Evolutionary conservation across 2,797 vertebrate species (phyloP).

Genomic region (Hypotaenidia philippensis): DNA sequence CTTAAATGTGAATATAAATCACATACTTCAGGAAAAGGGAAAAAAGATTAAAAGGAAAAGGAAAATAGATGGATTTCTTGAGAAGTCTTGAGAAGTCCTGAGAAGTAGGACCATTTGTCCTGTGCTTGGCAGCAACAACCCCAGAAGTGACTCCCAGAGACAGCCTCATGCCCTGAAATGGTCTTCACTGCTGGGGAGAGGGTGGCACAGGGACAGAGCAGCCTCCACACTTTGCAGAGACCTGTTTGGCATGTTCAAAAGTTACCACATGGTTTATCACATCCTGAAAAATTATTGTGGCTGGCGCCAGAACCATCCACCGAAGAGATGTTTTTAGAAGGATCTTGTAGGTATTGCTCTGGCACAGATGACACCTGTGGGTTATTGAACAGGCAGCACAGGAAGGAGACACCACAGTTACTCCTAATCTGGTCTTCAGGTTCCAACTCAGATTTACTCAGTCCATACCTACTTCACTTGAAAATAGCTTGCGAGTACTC

Average conservation of each 20-base stretch:
- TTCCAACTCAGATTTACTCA: neutral
- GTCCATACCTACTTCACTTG: neutral
- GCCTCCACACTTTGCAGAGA: neutral
- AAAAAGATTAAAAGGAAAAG: too few species aligned
- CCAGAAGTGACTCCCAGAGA: neutral
- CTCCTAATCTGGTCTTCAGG: neutral
- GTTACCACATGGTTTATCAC: neutral
- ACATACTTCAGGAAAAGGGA: neutral
- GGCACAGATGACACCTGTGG: neutral
- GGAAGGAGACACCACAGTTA: neutral
- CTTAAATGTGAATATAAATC: neutral
- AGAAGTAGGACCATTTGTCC: neutral
- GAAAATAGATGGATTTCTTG: neutral
- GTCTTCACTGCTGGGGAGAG: neutral
- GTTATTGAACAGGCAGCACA: neutral
- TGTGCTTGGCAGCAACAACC: fast-evolving
- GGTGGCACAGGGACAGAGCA: neutral
- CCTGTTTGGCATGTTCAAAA: neutral
- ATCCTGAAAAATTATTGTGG: neutral
- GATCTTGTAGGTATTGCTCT: fast-evolving
- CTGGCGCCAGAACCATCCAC: fast-evolving
- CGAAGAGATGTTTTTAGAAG: neutral
- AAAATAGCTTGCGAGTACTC: neutral
- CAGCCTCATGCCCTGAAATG: fast-evolving
- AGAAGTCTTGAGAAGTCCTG: neutral